phyloP scores from a whole-genome alignment of 2,888 invertebrate species.

The Cosmia pyralina region DNA sequence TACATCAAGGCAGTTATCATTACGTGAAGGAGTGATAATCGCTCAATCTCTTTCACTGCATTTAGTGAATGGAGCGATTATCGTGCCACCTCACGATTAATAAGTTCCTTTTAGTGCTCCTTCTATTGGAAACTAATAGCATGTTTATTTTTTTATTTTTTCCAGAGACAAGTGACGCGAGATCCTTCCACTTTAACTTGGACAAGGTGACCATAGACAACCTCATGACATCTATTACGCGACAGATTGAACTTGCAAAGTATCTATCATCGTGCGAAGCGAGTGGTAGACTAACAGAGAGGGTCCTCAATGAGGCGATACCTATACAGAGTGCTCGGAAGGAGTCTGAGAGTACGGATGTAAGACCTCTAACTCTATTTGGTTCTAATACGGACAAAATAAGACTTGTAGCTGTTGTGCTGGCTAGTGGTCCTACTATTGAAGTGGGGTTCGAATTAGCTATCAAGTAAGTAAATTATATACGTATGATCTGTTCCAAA shows the following conservation, averaged over 20 bases:
- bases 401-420: slow-evolving; percentile 92
- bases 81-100: neutral
- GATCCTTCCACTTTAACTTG: slow-evolving; percentile 92
- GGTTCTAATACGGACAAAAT: slow-evolving; percentile 92
- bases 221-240: slow-evolving; percentile 94
- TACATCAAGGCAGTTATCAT: neutral
- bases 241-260: slow-evolving; percentile 95
- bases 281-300: slow-evolving; percentile 84
- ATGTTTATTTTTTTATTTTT: slow-evolving; percentile 5
- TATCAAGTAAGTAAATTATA: slow-evolving; percentile 89
- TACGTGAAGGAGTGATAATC: neutral
- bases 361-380: slow-evolving; percentile 92
- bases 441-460: slow-evolving; percentile 93
- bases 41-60: neutral
- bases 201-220: slow-evolving; percentile 93
- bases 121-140: neutral
- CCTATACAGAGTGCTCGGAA: slow-evolving; percentile 71
- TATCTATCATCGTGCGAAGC: slow-evolving; percentile 92
- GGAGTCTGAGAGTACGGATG: slow-evolving; percentile 71
- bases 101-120: neutral
- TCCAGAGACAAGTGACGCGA: slow-evolving; percentile 86
- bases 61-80: neutral
- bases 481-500: neutral
- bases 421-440: slow-evolving; percentile 92
- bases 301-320: slow-evolving; percentile 80